These are phyloP conservation scores for Sakesphorus luctuosus DNA, from an alignment of 2,113 vertebrate genomes.

Conservation along the genomic window DNA sequence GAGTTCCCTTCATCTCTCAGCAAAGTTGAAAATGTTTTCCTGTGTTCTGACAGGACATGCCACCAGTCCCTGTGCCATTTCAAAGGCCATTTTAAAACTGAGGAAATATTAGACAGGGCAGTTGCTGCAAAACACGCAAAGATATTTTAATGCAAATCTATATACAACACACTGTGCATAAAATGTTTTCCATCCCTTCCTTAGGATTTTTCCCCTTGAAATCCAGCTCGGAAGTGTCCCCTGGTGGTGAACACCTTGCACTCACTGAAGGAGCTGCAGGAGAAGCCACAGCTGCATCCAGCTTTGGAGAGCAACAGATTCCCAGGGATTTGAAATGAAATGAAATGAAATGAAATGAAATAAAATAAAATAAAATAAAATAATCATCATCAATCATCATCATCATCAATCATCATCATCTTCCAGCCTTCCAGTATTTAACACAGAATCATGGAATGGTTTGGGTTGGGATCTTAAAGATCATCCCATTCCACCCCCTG, in stretches of 20 bases:
- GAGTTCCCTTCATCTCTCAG: not conserved
- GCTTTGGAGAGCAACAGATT: not conserved
- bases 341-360: too few relatives aligned
- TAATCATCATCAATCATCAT: too few relatives aligned
- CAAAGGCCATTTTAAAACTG: not conserved
- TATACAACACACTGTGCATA: not conserved
- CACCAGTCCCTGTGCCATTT: not conserved
- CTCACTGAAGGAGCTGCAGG: not conserved
- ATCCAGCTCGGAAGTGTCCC: constrained; percentile 69
- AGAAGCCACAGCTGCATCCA: not conserved
- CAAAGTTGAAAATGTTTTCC: not conserved
- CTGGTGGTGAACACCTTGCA: constrained; percentile 38
- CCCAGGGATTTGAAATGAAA: not conserved
- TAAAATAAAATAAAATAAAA: too few relatives aligned
- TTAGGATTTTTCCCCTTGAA: not conserved
- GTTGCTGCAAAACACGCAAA: not conserved
- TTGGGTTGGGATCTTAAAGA: fast-evolving
- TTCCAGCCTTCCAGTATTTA: not conserved
- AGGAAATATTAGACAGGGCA: not conserved
- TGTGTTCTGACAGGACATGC: not conserved
- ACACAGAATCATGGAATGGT: not conserved
- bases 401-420: too few relatives aligned
- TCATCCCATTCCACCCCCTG: fast-evolving
- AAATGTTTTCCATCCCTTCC: not conserved
- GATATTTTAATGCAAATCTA: not conserved